Evolutionary conservation across 2,113 vertebrate genomes (phyloP), one percentile per base, ranked within the genome.

Genomic region (Sceloporus undulatus): DNA sequence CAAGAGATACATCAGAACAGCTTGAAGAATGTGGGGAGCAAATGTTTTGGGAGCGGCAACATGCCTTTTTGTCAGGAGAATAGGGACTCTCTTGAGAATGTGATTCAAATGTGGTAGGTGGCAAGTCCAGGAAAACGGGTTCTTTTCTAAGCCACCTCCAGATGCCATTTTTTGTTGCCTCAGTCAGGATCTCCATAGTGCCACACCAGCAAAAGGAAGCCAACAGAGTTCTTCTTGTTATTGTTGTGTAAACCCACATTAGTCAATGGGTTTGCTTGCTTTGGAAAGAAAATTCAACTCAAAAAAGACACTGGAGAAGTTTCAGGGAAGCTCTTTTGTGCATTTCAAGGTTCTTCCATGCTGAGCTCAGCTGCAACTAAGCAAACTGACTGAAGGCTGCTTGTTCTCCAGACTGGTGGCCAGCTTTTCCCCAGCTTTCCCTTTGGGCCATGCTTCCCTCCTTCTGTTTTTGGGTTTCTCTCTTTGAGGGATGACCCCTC

Each of bases 311-410:
- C 84, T 52, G 8, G 11, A 34, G 34, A 25, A 16, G 90, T 91
- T 93, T 84, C 84, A 89, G 93, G 4, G 0, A 42, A 14, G 73
- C 29, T 19, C 79, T 48, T n/a, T 8, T 14, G 7, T 8, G 5
- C 29, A 54, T 34, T 79, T 34, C 23, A 2, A 9, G 25, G 79
- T 87, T 88, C 86, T 88, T 1, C 59, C 56, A 92, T 91, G 91
- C 85, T 0, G 90, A 94, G 94, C 94, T 93, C 48, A 93, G 91
- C 89, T 92, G 92, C 81, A 87, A 93, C 89, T 90, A 23, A 86
- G 86, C 75, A 91, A 94, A 87, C 87, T 2, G 13, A 88, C 86
- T 87, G 84, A 5, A 48, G 89, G 86, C 86, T 91, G 73, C 0
- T 0, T 80, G 1, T 48, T 87, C 70, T 54, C 85, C 85, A 76